Base-by-base conservation (phyloP, 2,797 vertebrate species). In the Acipenser oxyrinchus region DNA sequence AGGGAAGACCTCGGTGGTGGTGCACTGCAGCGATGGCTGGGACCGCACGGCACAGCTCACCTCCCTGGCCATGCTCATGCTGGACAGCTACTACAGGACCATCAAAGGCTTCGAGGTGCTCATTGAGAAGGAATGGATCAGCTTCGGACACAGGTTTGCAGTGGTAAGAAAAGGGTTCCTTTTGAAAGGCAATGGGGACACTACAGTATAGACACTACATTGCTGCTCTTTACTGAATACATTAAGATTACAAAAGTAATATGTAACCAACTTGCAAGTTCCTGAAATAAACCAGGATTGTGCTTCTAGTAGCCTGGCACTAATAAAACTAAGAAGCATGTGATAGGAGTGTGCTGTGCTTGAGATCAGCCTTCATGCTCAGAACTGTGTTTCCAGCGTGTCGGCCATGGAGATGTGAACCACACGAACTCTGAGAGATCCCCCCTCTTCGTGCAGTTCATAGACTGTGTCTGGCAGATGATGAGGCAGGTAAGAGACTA, bases 401-500 rank as follows among this genome's bases (percentile, higher is more conserved):
- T 98, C 9, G 96, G 96, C 52, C 95, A 99, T 0, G 96, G 95
- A 1, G 91, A 93, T 7, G 90, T 95, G 69, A 93, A 97, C 77
- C 94, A 96, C 0, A 90, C 93, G 0, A 94, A 94, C 76, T 92
- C 94, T 0, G 95, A 98, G 76, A 90, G 96, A n/a, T 98, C 96
- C 0, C 96, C 96, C 9, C 93, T 98, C 71, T 99, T 99, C 66
- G 87, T 97, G 71, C 96, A 98, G 85, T 98, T 99, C 81, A 90
- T 98, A 1, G 96, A 99, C 78, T 97, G 96, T 68, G 95, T 98
- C 59, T 98, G 96, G 96, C 96, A 99, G 81, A 96, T 98, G 92
- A 96, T 89, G 66, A 93, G 88, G 75, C 96, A 94, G 91, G 93
- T 93, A 78, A 85, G 80, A 60, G 13, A 23, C 6, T 7, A 10